These are phyloP conservation scores for Aspidiotus destructor DNA, from an alignment of 2,888 invertebrate species.

Conservation along the genomic window DNA sequence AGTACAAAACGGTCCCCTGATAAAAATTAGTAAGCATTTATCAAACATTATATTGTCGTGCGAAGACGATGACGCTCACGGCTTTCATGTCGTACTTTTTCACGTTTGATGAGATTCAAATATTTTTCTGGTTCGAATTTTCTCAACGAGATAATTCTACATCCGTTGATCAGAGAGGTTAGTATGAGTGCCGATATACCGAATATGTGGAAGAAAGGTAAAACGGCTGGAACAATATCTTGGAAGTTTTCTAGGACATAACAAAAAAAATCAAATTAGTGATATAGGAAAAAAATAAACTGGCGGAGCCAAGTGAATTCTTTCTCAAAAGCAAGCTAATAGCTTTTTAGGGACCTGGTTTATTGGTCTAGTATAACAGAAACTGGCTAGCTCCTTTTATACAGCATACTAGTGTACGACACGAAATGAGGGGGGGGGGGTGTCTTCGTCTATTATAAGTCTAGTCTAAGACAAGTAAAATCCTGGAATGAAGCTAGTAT, in stretches of 20 bases:
- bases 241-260: slow-evolving; percentile 43
- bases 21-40: background rate
- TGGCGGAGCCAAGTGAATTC: too few species aligned
- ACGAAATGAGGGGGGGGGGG: too few species aligned
- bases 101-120: slow-evolving; percentile 53
- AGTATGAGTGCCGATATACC: slow-evolving; percentile 62
- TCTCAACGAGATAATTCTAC: slow-evolving; percentile 56
- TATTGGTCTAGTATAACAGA: too few species aligned
- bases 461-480: too few species aligned
- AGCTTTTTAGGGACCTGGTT: too few species aligned
- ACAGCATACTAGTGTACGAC: too few species aligned
- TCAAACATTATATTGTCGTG: background rate
- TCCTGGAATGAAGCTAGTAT: too few species aligned
- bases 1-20: slow-evolving; percentile 32
- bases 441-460: too few species aligned
- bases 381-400: too few species aligned
- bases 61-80: background rate
- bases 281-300: too few species aligned
- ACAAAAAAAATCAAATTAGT: too few species aligned
- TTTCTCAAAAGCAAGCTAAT: too few species aligned
- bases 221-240: slow-evolving; percentile 52
- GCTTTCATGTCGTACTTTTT: slow-evolving; percentile 43
- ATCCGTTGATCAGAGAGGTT: slow-evolving; percentile 50
- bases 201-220: slow-evolving; percentile 72
- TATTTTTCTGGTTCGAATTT: slow-evolving; percentile 63